These are phyloP conservation scores for Datnioides undecimradiatus DNA, from an alignment of 2,113 vertebrate genomes.

Conservation along the genomic window DNA sequence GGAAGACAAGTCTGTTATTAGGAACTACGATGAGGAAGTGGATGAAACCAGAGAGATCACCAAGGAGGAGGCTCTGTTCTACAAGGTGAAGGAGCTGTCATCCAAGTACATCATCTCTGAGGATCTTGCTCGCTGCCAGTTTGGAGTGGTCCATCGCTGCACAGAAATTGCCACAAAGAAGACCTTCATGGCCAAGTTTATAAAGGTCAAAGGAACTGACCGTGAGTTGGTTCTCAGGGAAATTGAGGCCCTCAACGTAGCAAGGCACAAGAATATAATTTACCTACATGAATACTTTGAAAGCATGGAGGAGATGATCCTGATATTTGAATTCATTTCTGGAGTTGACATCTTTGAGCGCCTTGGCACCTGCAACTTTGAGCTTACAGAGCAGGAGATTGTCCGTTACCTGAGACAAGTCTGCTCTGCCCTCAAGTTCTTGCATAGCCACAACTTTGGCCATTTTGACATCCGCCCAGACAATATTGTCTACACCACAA, in stretches of 20 bases:
- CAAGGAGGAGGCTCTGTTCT: constrained; percentile 89
- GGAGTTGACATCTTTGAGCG: constrained; percentile 98
- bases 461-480: constrained; percentile 97
- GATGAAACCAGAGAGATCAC: constrained; percentile 91
- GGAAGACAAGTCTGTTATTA: constrained; percentile 93
- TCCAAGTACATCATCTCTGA: constrained; percentile 95
- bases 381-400: constrained; percentile 96
- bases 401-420: constrained; percentile 93
- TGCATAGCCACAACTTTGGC: constrained; percentile 91
- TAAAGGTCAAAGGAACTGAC: constrained; percentile 97
- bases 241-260: constrained; percentile 94
- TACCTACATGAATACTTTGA: constrained; percentile 98
- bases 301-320: constrained; percentile 96
- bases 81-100: constrained; percentile 92
- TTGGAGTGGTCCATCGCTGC: constrained; percentile 94
- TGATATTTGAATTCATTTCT: constrained; percentile 98
- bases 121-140: constrained; percentile 95
- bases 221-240: constrained; percentile 96
- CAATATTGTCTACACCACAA: constrained; percentile 95
- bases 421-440: constrained; percentile 91
- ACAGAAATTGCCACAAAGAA: constrained; percentile 94
- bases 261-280: constrained; percentile 92
- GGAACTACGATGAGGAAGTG: constrained; percentile 98
- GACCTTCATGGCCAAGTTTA: constrained; percentile 97
- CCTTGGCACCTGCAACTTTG: constrained; percentile 92